These are phyloP conservation scores for Cecidostiba fungosa DNA, from an alignment of 2,888 invertebrate species.

Conservation along the genomic window DNA sequence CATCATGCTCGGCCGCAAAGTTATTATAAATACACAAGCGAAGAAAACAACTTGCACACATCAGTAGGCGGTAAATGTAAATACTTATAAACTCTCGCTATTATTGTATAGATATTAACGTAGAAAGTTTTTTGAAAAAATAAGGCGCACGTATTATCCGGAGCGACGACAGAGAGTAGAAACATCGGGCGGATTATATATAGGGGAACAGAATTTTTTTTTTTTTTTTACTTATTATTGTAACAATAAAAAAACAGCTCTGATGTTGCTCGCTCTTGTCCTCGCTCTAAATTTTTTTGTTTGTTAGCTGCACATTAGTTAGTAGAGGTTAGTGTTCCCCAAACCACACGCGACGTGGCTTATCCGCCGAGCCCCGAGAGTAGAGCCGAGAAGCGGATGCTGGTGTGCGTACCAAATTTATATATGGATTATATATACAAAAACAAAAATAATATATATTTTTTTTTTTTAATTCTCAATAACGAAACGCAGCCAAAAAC, in stretches of 20 bases:
- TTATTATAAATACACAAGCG: neutral
- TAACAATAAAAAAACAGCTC: too few species aligned
- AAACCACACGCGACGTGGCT: slow-evolving; percentile 78
- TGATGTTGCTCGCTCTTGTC: neutral
- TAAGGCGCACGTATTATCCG: too few species aligned
- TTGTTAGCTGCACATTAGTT: slow-evolving; percentile 75
- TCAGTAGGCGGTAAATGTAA: too few species aligned
- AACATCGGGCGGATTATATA: neutral
- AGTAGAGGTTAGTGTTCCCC: slow-evolving; percentile 77
- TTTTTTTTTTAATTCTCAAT: neutral
- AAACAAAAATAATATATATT: slow-evolving; percentile 45
- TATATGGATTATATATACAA: slow-evolving; percentile 55
- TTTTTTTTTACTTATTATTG: too few species aligned
- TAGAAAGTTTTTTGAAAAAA: too few species aligned
- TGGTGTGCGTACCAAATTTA: slow-evolving; percentile 69
- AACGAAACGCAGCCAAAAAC: slow-evolving; percentile 48
- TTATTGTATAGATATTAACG: too few species aligned
- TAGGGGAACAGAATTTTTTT: too few species aligned
- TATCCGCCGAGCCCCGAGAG: slow-evolving; percentile 81
- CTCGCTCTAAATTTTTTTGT: too few species aligned
- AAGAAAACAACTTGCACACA: slow-evolving; percentile 54
- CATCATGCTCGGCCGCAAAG: neutral
- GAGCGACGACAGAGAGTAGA: too few species aligned
- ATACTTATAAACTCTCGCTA: too few species aligned
- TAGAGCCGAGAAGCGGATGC: slow-evolving; percentile 79